Evolutionary conservation across 2,888 invertebrate genomes (phyloP).

Genomic region (Merodon equestris): DNA sequence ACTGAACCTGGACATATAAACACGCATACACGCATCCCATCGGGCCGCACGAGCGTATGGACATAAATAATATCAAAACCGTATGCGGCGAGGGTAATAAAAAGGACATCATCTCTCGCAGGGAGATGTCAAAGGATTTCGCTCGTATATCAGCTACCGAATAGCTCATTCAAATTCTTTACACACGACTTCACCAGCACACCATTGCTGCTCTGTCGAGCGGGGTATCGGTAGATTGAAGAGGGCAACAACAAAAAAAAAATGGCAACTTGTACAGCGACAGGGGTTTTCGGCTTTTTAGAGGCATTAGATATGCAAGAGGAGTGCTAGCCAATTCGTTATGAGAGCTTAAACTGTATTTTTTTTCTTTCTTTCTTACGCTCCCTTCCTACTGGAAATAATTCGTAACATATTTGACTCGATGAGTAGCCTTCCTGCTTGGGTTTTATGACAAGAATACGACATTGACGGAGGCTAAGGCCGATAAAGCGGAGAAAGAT

Average conservation of each 20-base stretch:
- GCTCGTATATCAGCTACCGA: background rate
- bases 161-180: constrained; percentile 53
- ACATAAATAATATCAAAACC: background rate
- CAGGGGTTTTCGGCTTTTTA: constrained; percentile 3
- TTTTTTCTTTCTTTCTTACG: too few species aligned
- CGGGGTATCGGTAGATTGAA: constrained; percentile 21
- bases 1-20: constrained; percentile 34
- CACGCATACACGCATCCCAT: constrained; percentile 5
- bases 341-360: constrained; percentile 43
- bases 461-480: too few species aligned
- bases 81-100: constrained; percentile 49
- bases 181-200: constrained; percentile 19
- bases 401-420: constrained; percentile 28
- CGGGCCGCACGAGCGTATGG: constrained; percentile 12
- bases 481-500: too few species aligned
- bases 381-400: constrained; percentile 22
- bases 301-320: constrained; percentile 30
- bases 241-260: too few species aligned
- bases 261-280: constrained; percentile 9
- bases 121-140: constrained; percentile 28
- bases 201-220: constrained; percentile 9
- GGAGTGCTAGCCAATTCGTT: constrained; percentile 47
- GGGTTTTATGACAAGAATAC: too few species aligned
- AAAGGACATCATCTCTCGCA: constrained; percentile 48
- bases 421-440: constrained; percentile 3